Conservation (phyloP, 1,140 invertebrate species). For the Lucilia cuprina region DNA sequence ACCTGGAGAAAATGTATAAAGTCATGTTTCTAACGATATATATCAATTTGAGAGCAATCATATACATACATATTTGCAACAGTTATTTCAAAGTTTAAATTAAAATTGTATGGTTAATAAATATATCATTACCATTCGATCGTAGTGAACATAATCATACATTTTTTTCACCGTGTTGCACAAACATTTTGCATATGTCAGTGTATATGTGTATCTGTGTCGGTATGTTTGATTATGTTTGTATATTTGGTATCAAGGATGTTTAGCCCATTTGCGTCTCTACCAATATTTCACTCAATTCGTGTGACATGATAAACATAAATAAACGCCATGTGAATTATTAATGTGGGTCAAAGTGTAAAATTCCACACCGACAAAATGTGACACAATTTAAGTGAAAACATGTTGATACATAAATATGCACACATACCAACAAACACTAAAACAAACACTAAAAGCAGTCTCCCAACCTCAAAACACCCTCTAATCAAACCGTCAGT, state of each 20-base stretch:
- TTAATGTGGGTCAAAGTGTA: constrained; percentile 37
- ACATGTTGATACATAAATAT: background rate
- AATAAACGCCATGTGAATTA: constrained; percentile 35
- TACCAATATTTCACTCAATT: constrained; percentile 35
- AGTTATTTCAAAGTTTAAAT: too few species aligned
- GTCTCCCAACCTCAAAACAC: background rate
- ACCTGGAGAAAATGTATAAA: too few species aligned
- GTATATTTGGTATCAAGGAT: background rate
- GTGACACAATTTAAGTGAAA: constrained; percentile 25
- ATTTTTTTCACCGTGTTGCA: too few species aligned
- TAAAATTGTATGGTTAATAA: too few species aligned
- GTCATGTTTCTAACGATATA: too few species aligned
- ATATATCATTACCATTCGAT: too few species aligned
- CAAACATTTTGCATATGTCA: too few species aligned
- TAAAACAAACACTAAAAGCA: background rate
- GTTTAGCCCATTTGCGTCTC: constrained; percentile 10
- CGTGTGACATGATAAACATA: constrained; percentile 35
- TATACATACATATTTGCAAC: too few species aligned
- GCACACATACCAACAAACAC: background rate
- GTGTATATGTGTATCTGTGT: background rate
- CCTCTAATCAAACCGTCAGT: background rate
- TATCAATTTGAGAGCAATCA: too few species aligned
- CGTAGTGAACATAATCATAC: too few species aligned
- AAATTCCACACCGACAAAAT: constrained; percentile 35
- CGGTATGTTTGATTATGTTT: background rate